A percentile compares a stretch with the other conserved stretches of the same genome.
phyloP scores from a whole-genome alignment of 2,113 vertebrate species.

The Phalacrocorax carbo region DNA sequence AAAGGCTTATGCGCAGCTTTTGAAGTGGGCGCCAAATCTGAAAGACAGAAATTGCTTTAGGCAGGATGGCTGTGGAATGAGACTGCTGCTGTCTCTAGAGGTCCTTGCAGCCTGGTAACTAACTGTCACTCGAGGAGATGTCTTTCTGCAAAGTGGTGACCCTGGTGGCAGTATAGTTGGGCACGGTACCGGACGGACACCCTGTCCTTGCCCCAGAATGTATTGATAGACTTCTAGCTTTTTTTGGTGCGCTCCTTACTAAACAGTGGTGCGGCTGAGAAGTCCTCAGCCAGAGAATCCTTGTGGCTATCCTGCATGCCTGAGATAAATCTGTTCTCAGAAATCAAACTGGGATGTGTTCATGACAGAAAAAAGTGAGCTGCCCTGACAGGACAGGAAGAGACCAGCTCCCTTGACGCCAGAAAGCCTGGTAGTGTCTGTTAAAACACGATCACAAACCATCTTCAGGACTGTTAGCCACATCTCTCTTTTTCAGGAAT shows the following conservation, averaged over 20 bases:
- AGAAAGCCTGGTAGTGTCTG: fast-evolving
- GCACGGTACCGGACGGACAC: fast-evolving
- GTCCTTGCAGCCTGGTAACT: background rate
- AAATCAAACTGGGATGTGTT: background rate
- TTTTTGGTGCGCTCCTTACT: background rate
- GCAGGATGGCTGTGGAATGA: background rate
- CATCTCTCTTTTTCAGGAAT: conserved; percentile 79
- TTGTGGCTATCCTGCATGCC: background rate
- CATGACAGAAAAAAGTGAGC: background rate
- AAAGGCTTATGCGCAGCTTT: background rate
- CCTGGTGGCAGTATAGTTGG: background rate
- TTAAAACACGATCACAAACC: fast-evolving
- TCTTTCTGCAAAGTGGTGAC: background rate
- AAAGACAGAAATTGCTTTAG: background rate
- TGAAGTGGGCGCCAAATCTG: background rate
- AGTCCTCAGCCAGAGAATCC: background rate
- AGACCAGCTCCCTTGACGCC: background rate
- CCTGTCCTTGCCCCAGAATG: background rate
- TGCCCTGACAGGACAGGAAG: background rate
- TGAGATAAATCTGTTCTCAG: background rate
- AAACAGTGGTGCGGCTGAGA: background rate
- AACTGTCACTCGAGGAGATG: background rate
- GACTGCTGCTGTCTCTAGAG: background rate
- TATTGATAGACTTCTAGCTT: background rate
- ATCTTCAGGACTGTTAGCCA: background rate